Conservation (phyloP, 2,113 vertebrate genomes). For the Phylloscopus trochilus region DNA sequence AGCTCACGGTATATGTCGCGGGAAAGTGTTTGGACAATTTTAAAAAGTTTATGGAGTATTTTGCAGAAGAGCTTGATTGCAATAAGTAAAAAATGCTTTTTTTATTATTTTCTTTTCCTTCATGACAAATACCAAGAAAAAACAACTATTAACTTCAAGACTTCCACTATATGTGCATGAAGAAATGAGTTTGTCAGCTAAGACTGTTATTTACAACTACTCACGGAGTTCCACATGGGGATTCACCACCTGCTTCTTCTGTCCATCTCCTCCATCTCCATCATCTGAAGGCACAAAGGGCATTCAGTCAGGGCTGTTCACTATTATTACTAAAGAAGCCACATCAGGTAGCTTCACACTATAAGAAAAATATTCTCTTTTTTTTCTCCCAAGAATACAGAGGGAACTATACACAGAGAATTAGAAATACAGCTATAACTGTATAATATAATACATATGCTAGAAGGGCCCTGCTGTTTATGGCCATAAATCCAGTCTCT, state of each 20-base stretch:
- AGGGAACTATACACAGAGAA: background rate
- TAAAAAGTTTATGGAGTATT: background rate
- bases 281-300: conserved; percentile 80
- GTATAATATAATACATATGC: background rate
- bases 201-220: conserved; percentile 45
- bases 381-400: background rate
- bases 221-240: conserved; percentile 96
- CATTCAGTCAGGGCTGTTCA: background rate
- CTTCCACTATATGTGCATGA: background rate
- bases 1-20: background rate
- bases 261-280: conserved; percentile 83
- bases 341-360: background rate
- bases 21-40: background rate
- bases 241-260: conserved; percentile 90
- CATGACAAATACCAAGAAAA: background rate
- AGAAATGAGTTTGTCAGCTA: background rate
- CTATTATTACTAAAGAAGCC: background rate
- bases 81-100: background rate
- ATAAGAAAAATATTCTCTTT: background rate
- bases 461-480: background rate
- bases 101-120: background rate
- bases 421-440: background rate
- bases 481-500: background rate
- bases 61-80: background rate
- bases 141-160: background rate